phyloP scores from a whole-genome alignment of 2,797 vertebrate genomes.

The Natrix natrix region DNA sequence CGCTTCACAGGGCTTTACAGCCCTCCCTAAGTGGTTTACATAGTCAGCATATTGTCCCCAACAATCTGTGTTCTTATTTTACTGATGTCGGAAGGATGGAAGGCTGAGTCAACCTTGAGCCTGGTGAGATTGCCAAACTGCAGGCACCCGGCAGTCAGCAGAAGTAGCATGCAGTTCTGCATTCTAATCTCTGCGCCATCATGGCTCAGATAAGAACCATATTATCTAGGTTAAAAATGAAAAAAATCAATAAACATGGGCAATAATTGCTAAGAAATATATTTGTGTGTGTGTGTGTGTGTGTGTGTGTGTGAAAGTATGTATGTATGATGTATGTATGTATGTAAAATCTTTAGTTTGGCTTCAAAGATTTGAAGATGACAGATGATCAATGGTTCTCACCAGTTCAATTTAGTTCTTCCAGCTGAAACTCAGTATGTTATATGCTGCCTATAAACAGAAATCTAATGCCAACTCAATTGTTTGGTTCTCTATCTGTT shows the following conservation, averaged over 20 bases:
- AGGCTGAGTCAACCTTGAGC: too few relatives aligned
- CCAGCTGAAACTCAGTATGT: not conserved
- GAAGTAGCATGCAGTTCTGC: too few relatives aligned
- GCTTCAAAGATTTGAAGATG: not conserved
- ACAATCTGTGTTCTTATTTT: too few relatives aligned
- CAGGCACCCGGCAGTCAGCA: too few relatives aligned
- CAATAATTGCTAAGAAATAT: not conserved
- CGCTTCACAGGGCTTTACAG: too few relatives aligned
- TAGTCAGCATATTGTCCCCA: too few relatives aligned
- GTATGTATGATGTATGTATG: not conserved
- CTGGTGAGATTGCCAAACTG: too few relatives aligned
- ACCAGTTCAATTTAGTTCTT: not conserved
- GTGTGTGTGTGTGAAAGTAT: not conserved
- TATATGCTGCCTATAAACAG: not conserved
- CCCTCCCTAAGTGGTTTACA: too few relatives aligned
- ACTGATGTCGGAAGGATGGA: too few relatives aligned
- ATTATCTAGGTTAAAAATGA: not conserved
- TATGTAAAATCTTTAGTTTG: not conserved
- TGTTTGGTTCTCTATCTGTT: slow-evolving; percentile 10
- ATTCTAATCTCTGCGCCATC: too few relatives aligned
- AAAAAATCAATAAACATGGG: not conserved
- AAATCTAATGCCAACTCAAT: not conserved
- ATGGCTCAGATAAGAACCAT: not conserved
- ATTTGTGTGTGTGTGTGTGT: not conserved
- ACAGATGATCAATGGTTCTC: not conserved